Evolutionary conservation across 1,140 invertebrate species (phyloP), one percentile per base, ranked within the genome.

Genomic region (Drosophila kepulauana): DNA sequence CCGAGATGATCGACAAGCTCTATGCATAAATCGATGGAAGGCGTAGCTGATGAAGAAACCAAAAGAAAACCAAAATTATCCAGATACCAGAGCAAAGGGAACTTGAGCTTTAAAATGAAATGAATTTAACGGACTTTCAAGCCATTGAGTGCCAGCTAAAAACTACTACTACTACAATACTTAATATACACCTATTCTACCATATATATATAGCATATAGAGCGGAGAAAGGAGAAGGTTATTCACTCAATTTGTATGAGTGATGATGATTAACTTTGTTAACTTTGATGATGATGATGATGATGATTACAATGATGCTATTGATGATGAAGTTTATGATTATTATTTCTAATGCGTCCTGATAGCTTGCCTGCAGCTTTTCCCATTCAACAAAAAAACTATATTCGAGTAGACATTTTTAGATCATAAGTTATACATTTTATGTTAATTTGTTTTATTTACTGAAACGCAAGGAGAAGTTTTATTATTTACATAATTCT

Each of bases 1-100:
- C 93, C 59, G 94, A 95, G 81, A 93, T 96, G 16, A 96, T 97
- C 84, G 95, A 96, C 87, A 94, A 94, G 52, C 94, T 96, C 82
- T 92, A 92, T 33, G 86, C 81, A 63, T 89, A 81, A 41, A 58
- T 5, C 16, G 30, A 5, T 5, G n/a, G 6, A 8, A 20, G 8
- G 46, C 33, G 15, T 7, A 1, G 11, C 8, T 25, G 10, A 38
- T 20, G 16, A n/a, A 46, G n/a, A n/a, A 46, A 11, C 67, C 54
- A 38, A 45, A 66, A 62, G 5, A 11, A 4, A 45, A 68, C 56
- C 28, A 11, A 62, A 38, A 65, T 5, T 38, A 75, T 38, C 41
- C 41, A 43, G 38, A 20, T 25, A 57, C 28, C 33, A 69, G 68
- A 69, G 62, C 59, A 71, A 73, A 41, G 56, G 59, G 57, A 88